A percentile compares a stretch with the other conserved stretches of the same genome.
These are phyloP conservation scores for Microplitis manilae DNA, from an alignment of 2,888 invertebrate species.

Conservation along the genomic window DNA sequence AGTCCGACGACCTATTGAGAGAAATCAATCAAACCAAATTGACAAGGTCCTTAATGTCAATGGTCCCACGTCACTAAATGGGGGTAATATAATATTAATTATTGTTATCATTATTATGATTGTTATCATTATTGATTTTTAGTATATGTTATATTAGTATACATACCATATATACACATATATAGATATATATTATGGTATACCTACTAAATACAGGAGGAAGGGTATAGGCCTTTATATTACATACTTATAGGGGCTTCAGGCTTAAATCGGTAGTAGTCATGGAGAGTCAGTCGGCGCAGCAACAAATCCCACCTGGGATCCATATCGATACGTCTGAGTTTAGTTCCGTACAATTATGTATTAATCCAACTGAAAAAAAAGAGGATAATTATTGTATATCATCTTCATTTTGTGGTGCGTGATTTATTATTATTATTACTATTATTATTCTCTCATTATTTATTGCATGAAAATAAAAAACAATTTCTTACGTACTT, in stretches of 20 bases:
- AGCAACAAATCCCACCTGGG: conserved; percentile 47
- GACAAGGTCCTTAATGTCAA: neutral
- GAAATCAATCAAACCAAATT: neutral
- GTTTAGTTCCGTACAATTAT: conserved; percentile 36
- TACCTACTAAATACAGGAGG: neutral
- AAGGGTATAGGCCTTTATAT: neutral
- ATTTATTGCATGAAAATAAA: neutral
- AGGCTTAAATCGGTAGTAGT: conserved; percentile 36
- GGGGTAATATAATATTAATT: neutral
- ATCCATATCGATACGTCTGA: conserved; percentile 28
- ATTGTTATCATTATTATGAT: neutral
- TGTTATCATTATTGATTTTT: neutral
- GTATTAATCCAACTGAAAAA: conserved; percentile 18
- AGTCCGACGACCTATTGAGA: neutral
- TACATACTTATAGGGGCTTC: conserved; percentile 1
- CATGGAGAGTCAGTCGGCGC: conserved; percentile 47
- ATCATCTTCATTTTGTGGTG: conserved; percentile 18
- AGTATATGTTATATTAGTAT: neutral
- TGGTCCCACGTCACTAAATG: neutral
- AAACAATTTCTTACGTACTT: no score
- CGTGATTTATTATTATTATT: conserved; percentile 20
- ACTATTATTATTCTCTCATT: neutral
- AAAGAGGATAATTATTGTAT: conserved; percentile 6
- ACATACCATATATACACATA: neutral
- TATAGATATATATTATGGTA: neutral